Percentiles rank a stretch among this genome's conserved stretches.
phyloP scores from a whole-genome alignment of 2,888 invertebrate species.

The Empis livida region DNA sequence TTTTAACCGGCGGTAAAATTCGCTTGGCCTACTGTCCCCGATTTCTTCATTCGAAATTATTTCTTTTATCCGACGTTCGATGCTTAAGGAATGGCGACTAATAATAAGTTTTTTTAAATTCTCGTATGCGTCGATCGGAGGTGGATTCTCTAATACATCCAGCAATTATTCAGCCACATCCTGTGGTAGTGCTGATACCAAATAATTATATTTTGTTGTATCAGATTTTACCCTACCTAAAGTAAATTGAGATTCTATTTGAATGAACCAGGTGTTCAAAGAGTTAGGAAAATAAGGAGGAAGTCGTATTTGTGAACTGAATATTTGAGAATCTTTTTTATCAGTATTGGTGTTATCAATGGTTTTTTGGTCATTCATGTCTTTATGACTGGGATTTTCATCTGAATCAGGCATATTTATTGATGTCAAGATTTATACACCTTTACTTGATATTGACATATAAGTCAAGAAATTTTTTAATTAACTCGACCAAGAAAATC shows the following conservation, averaged over 20 bases:
- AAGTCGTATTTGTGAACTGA: no score
- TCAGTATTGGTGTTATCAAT: no score
- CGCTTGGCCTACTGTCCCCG: not conserved
- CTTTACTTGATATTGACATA: no score
- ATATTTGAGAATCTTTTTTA: no score
- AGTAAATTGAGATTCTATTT: not conserved
- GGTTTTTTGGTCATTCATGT: no score
- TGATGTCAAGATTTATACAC: no score
- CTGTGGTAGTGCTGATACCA: not conserved
- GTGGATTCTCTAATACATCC: not conserved
- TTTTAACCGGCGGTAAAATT: not conserved
- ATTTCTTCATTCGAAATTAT: not conserved
- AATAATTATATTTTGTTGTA: not conserved
- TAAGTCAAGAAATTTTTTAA: no score
- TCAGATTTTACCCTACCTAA: not conserved
- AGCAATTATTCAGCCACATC: not conserved
- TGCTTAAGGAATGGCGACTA: not conserved
- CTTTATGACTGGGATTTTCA: no score
- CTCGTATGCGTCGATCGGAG: not conserved
- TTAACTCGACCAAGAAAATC: no score
- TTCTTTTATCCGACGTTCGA: not conserved
- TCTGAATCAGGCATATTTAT: no score
- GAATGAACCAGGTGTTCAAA: not conserved
- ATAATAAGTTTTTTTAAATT: not conserved
- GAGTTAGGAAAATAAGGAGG: not conserved